Base-by-base conservation (phyloP, 1,140 invertebrate species). In the Cydia strobilella region DNA sequence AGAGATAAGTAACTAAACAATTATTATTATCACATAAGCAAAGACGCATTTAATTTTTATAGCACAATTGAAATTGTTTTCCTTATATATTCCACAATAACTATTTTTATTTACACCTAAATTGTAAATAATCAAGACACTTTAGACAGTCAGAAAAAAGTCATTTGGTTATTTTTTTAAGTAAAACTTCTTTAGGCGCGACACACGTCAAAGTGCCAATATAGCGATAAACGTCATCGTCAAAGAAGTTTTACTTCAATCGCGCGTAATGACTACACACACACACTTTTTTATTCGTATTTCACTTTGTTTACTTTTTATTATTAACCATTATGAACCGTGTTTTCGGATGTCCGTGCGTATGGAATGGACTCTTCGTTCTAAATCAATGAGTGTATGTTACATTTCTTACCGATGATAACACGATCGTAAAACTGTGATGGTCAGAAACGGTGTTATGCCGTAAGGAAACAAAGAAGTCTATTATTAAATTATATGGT, bases 341-440 rank as follows among this genome's bases (percentile, higher is more conserved):
- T 59, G 54, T 59, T 59, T 59, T 59, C 20, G 54, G 20, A 20
- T 1, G 54, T 59, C 15, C 20, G 20, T 9, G 54, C 10, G 54
- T 20, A 59, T 9, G 18, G 0, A 59, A 35, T n/a, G 27, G n/a
- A 31, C 15, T 69, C 15, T 10, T 10, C 13, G 65, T n/a, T 42
- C 31, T 35, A 69, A 69, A n/a, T 69, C 27, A 20, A 69, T 69
- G 65, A 69, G 3, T 69, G 13, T 39, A 69, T 31, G 63, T 69
- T 69, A 69, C 65, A 69, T 69, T 69, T 69, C 65, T 69, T 27
- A 69, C 5, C 31, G 18, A 59, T 59, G 54, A 59, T 59, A 59
- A 59, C 54, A 59, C 54, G 20, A 10, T 59, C 54, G 54, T 59
- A 59, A 59, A 59, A 59, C 54, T 23, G 54, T 59, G 54, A 59